These are phyloP conservation scores for Capromys pilorides DNA, from an alignment of 2,797 vertebrate genomes.

Conservation along the genomic window DNA sequence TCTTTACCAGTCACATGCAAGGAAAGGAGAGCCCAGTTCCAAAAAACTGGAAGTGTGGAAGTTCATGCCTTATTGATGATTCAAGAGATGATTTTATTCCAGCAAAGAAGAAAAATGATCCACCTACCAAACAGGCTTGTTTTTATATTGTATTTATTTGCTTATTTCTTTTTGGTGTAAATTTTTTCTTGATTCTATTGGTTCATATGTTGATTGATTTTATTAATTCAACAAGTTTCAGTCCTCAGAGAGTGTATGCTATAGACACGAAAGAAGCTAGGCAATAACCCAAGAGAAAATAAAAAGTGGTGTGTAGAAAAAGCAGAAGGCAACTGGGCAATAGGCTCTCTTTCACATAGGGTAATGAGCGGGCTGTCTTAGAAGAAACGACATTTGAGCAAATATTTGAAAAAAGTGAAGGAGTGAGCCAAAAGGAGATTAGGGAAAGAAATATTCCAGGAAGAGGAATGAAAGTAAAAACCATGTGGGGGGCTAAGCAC, in stretches of 20 bases:
- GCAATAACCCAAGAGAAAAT: background rate
- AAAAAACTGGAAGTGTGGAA: background rate
- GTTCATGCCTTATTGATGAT: background rate
- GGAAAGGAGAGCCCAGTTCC: background rate
- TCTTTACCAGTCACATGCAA: background rate
- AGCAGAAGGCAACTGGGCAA: background rate
- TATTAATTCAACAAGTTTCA: slow-evolving; percentile 20
- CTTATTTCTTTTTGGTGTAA: background rate
- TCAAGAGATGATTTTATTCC: slow-evolving; percentile 27
- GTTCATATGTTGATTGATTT: background rate
- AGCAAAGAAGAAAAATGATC: background rate
- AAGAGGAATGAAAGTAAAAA: background rate
- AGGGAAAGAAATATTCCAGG: background rate
- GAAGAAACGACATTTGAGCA: background rate
- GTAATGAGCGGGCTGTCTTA: background rate
- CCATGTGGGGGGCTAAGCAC: background rate
- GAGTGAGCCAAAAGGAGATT: background rate
- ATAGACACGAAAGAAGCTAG: background rate
- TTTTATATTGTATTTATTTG: background rate
- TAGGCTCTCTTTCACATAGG: background rate
- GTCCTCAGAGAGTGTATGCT: background rate
- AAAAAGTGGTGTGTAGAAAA: background rate
- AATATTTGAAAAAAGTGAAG: slow-evolving; percentile 21
- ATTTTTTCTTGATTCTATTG: background rate
- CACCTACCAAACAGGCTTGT: background rate